Percentiles rank a stretch among this genome's conserved stretches.
Conservation (phyloP, 1,140 invertebrate genomes). For the Mamestra configurata region DNA sequence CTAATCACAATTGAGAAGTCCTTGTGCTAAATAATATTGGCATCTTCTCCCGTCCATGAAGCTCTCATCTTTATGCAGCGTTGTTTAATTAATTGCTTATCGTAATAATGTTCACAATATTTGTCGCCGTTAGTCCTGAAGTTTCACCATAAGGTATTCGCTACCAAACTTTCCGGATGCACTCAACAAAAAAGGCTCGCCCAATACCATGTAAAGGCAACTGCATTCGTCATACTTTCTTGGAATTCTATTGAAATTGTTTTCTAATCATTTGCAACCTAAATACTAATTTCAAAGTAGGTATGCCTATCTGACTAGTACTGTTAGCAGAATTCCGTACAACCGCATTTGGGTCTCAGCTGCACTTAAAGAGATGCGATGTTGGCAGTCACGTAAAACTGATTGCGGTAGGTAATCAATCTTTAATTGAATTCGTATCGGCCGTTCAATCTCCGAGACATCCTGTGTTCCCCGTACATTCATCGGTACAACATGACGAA, state of each 20-base stretch:
- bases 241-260: neutral
- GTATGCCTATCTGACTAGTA: neutral
- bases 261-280: neutral
- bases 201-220: neutral
- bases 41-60: too few relatives aligned
- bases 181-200: neutral
- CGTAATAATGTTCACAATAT: too few relatives aligned
- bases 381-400: constrained; percentile 48
- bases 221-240: neutral
- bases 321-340: neutral
- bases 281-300: neutral
- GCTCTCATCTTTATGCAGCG: too few relatives aligned
- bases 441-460: constrained; percentile 63
- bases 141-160: neutral
- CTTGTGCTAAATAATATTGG: too few relatives aligned
- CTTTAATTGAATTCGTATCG: constrained; percentile 71
- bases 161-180: neutral
- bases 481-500: constrained; percentile 39
- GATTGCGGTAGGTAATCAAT: constrained; percentile 67
- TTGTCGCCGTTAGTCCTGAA: neutral
- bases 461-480: constrained; percentile 40
- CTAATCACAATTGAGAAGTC: too few relatives aligned
- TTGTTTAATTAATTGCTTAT: too few relatives aligned
- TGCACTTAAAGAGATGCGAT: constrained; percentile 4
- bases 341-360: neutral